Conservation (phyloP, 2,113 vertebrate species). For the Cinclus cinclus region DNA sequence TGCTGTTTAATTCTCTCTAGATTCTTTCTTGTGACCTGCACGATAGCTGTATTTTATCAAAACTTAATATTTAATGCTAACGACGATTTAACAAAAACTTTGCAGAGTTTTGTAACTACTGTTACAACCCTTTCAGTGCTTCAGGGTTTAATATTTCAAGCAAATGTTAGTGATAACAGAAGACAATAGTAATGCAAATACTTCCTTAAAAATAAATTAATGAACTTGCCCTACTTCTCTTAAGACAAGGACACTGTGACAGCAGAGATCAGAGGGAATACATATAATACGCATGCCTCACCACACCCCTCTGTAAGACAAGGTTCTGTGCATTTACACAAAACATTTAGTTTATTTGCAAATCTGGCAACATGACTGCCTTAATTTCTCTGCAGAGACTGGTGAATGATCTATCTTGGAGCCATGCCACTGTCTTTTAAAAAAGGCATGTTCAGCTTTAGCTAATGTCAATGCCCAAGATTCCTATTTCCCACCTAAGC, state of each 20-base stretch:
- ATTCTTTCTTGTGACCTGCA: background rate
- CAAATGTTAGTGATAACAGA: background rate
- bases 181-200: background rate
- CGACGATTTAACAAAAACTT: background rate
- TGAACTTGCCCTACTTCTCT: background rate
- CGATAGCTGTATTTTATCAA: background rate
- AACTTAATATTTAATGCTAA: background rate
- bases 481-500: background rate
- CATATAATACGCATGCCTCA: background rate
- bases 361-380: background rate
- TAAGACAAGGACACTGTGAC: background rate
- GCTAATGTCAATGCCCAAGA: background rate
- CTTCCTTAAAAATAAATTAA: background rate
- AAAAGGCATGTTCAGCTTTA: background rate
- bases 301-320: background rate
- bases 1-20: background rate
- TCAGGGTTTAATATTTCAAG: background rate
- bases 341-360: background rate
- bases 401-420: background rate
- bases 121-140: background rate
- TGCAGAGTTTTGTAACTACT: background rate
- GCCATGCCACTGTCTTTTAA: background rate
- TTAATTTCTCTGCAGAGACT: background rate
- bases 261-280: background rate
- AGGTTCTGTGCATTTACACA: background rate